Base-by-base conservation (phyloP, 2,113 vertebrate genomes). In the Bolborhynchus lineola region DNA sequence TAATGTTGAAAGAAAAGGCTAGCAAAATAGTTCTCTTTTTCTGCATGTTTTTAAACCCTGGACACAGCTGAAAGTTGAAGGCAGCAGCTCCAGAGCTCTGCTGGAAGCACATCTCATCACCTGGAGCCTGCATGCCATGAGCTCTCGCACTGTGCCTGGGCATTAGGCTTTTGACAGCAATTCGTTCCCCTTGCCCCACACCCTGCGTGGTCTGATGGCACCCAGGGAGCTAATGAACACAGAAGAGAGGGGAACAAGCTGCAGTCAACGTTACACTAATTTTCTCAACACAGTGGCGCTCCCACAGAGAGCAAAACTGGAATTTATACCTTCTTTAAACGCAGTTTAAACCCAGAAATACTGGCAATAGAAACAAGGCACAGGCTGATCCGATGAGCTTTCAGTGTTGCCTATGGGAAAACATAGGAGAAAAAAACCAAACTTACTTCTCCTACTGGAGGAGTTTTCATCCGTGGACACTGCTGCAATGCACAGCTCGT, bases 401-500 rank as follows among this genome's bases (percentile, higher is more conserved):
- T 79, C 39, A 52, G 17, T 76, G 12, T 90, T 82, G 37, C 25
- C 5, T 11, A 15, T 13, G 37, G 41, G 63, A 64, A 81, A 92
- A 92, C 23, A 20, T 2, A 13, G 2, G 6, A 65, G 41, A 8
- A 64, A 80, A 52, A 41, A 23, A 4, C 13, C 80, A 53, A 53
- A 53, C 97, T 98, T 97, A 98, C 98, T 93, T 97, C 97, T 98
- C 28, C 76, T 89, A 79, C 96, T 96, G 0, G 64, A 86, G 90
- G 47, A 69, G 41, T 93, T 97, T 28, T 97, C 84, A 3, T 92
- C 75, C 1, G 72, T 96, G 46, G 97, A 98, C 60, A 98, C 91
- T 6, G 98, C 98, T 8, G 98, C 96, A 46, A 98, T 98, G 70
- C 98, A 99, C 96, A 99, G 98, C 42, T 98, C 96, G 4, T 99